A percentile compares a stretch with the other conserved stretches of the same genome.
phyloP scores from a whole-genome alignment of 2,797 vertebrate genomes.

The Arremon aurantiirostris region DNA sequence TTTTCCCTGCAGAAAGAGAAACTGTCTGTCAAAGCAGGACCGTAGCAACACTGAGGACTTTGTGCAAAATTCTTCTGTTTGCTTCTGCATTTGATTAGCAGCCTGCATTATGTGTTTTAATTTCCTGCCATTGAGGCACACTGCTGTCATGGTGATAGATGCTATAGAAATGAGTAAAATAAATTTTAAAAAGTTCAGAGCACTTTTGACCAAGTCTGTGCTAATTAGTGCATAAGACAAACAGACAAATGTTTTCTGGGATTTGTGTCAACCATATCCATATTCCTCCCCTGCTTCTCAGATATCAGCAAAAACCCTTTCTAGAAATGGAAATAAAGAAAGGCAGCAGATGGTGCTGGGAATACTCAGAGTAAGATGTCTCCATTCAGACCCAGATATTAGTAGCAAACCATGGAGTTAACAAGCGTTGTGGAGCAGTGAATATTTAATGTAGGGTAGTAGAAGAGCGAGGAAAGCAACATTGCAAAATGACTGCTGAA shows the following conservation, averaged over 20 bases:
- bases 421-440: background rate
- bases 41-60: slow-evolving; percentile 13
- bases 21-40: slow-evolving; percentile 38
- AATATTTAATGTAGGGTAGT: background rate
- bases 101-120: slow-evolving; percentile 65
- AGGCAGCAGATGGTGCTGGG: slow-evolving; percentile 56
- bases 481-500: background rate
- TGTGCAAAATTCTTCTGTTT: slow-evolving; percentile 57
- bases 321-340: slow-evolving; percentile 43
- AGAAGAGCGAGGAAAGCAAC: background rate
- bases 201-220: slow-evolving; percentile 45
- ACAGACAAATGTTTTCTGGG: slow-evolving; percentile 56
- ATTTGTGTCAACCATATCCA: slow-evolving; percentile 27
- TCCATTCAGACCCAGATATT: slow-evolving; percentile 27
- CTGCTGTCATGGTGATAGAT: slow-evolving; percentile 67
- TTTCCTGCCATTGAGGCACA: slow-evolving; percentile 55
- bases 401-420: slow-evolving; percentile 1
- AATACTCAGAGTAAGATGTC: background rate
- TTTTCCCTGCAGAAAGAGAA: slow-evolving; percentile 35
- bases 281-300: slow-evolving; percentile 37
- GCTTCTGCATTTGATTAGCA: slow-evolving; percentile 68
- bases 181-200: slow-evolving; percentile 62
- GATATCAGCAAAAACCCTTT: slow-evolving; percentile 35
- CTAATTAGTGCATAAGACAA: slow-evolving; percentile 58
- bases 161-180: slow-evolving; percentile 57